Conservation (phyloP, 2,888 invertebrate species). For the Drosophila anomalata region DNA sequence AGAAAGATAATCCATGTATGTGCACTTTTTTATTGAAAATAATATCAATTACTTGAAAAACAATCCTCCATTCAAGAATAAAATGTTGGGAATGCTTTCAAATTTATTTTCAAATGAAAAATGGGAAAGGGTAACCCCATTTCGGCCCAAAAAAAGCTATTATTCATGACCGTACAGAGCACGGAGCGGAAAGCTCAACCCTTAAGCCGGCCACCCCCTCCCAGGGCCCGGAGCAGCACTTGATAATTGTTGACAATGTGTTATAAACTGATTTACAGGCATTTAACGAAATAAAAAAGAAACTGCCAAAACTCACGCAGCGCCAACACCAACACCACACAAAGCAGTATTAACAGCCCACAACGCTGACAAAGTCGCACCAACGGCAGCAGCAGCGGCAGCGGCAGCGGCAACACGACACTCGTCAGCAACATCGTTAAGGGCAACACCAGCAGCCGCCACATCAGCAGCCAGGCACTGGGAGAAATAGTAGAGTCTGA, state of each 20-base stretch:
- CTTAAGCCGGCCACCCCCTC: constrained; percentile 35
- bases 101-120: background rate
- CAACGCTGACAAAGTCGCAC: constrained; percentile 69
- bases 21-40: no score
- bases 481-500: background rate
- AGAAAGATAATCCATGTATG: background rate
- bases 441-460: constrained; percentile 33
- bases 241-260: constrained; percentile 79
- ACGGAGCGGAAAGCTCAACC: constrained; percentile 14
- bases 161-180: background rate
- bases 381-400: constrained; percentile 43
- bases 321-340: constrained; percentile 65
- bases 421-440: constrained; percentile 60
- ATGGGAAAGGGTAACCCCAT: background rate
- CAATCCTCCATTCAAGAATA: background rate
- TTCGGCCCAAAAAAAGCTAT: constrained; percentile 5
- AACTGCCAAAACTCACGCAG: constrained; percentile 78
- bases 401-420: constrained; percentile 42
- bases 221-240: constrained; percentile 47
- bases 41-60: no score
- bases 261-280: constrained; percentile 79
- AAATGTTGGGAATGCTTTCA: background rate
- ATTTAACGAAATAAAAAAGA: constrained; percentile 71
- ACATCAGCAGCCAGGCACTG: constrained; percentile 23
- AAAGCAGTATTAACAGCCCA: constrained; percentile 36